Evolutionary conservation across 37 sponge, comb jelly and placozoan species (phyloP), one percentile per base, ranked within the genome.

Genomic region (Agelas oroides): DNA sequence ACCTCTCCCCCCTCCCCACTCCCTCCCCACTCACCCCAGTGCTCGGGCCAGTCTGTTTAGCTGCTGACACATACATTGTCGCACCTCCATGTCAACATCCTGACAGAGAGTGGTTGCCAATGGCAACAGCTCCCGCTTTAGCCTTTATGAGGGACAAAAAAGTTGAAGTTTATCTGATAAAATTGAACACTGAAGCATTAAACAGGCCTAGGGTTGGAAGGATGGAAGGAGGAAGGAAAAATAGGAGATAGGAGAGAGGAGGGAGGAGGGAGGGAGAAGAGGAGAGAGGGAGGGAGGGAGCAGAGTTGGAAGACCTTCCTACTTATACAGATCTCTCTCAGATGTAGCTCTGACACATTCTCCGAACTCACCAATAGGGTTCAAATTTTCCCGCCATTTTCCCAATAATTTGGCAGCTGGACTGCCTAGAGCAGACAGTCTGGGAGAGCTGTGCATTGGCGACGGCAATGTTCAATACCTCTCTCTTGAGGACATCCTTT

Each of bases 361-460:
- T n/a, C n/a, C n/a, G 28, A 27, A 37, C 84, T 58, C 68, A 94
- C 94, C 94, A 94, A 55, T 53, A 71, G 27, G 83, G 63, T 1
- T 94, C 94, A 81, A 94, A 81, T 31, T 53, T 72, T 5, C 33
- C 40, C 12, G 87, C 87, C 33, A 94, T 63, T 11, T 34, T 70
- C 25, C 84, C 94, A 1, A 83, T 31, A 6, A 94, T 71, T 14
- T 54, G 19, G 34, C 94, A 94, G 64, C 80, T 76, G 28, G 84
- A 40, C 40, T 73, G 65, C 18, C 94, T 57, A 40, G 91, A 77
- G 18, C 21, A 27, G 15, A 94, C 76, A 23, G 87, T 61, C 64
- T 87, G 90, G 16, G 94, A 89, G 64, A 94, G 69, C 70, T 94
- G 87, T n/a, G 80, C 82, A 30, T 78, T 89, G 60, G 76, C 56